These are phyloP conservation scores for Echinops telfairi DNA, from an alignment of 2,113 vertebrate species.

Conservation along the genomic window DNA sequence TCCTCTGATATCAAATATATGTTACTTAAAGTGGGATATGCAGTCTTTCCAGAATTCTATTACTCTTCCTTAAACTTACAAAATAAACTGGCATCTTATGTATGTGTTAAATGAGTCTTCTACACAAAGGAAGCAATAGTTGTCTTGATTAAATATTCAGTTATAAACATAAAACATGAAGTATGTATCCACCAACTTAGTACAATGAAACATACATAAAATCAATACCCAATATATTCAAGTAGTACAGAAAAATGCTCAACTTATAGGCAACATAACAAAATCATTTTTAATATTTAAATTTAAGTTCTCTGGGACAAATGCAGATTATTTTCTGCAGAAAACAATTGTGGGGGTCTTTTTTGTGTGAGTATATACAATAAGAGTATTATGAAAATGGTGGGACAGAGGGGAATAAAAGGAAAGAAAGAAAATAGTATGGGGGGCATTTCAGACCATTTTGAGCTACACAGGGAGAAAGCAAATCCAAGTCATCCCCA, in stretches of 20 bases:
- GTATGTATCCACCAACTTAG: neutral
- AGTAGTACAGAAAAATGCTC: neutral
- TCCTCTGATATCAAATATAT: neutral
- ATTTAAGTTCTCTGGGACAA: too few species aligned
- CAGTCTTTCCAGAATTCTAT: neutral
- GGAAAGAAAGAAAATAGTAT: too few species aligned
- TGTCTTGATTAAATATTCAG: neutral
- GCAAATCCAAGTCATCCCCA: too few species aligned
- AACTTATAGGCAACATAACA: neutral
- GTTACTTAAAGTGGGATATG: neutral
- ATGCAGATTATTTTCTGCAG: too few species aligned
- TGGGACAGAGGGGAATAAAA: too few species aligned
- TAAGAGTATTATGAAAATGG: too few species aligned
- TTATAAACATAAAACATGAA: neutral
- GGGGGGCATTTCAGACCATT: too few species aligned
- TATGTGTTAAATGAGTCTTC: neutral
- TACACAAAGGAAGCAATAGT: neutral
- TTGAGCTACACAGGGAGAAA: too few species aligned
- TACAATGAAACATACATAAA: neutral
- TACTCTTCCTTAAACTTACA: neutral
- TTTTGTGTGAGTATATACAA: too few species aligned
- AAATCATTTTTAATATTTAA: too few species aligned
- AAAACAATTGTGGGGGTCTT: too few species aligned
- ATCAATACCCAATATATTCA: neutral
- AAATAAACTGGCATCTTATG: neutral